Conservation (phyloP, 2,113 vertebrate genomes). For the Atractosteus spatula region DNA sequence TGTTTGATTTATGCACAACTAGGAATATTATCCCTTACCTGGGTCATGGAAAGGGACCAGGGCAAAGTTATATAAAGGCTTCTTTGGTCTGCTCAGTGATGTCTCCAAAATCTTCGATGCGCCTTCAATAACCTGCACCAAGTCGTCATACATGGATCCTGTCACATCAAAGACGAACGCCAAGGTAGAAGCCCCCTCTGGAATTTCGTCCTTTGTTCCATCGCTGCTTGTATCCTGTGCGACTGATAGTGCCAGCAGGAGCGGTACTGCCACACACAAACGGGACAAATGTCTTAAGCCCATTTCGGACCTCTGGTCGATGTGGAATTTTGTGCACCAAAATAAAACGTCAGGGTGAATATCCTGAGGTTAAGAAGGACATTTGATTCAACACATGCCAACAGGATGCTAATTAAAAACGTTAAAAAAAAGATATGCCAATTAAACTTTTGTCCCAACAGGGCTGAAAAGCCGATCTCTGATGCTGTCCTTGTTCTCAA, state of each 20-base stretch:
- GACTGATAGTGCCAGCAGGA: slow-evolving; percentile 51
- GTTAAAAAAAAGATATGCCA: too few relatives aligned
- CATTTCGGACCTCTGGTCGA: slow-evolving; percentile 39
- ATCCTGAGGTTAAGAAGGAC: slow-evolving; percentile 24
- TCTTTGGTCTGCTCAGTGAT: slow-evolving; percentile 87
- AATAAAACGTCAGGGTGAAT: slow-evolving; percentile 21
- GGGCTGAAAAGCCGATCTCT: not conserved
- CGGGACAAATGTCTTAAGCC: slow-evolving; percentile 39
- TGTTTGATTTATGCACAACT: too few relatives aligned
- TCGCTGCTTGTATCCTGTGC: slow-evolving; percentile 52
- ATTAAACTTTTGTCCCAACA: not conserved
- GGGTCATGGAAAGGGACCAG: slow-evolving; percentile 96
- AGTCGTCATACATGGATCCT: slow-evolving; percentile 97
- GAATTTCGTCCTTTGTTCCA: slow-evolving; percentile 61
- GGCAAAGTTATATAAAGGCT: slow-evolving; percentile 89
- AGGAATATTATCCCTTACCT: slow-evolving; percentile 64
- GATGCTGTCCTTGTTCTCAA: slow-evolving; percentile 22
- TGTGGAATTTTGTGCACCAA: slow-evolving; percentile 1
- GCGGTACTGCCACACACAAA: slow-evolving; percentile 25
- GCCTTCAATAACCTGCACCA: slow-evolving; percentile 96
- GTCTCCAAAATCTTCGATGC: slow-evolving; percentile 97
- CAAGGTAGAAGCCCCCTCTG: slow-evolving; percentile 91
- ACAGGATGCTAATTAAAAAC: not conserved
- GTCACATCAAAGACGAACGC: slow-evolving; percentile 98
- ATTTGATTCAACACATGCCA: slow-evolving; percentile 36